Conservation (phyloP, 2,113 vertebrate genomes). For the Engraulis encrasicolus region DNA sequence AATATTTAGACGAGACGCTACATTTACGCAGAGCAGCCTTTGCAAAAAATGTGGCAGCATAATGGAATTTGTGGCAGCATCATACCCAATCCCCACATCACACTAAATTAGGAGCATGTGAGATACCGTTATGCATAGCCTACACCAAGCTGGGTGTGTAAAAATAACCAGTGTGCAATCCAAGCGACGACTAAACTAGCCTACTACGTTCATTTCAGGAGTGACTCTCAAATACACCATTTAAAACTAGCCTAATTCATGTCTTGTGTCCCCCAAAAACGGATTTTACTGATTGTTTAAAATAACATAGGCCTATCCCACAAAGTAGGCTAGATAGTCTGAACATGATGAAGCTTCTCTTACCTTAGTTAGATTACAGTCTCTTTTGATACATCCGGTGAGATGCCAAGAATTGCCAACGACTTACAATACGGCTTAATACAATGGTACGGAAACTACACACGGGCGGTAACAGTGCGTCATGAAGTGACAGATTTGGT, state of each 20-base stretch:
- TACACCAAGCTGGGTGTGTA: neutral
- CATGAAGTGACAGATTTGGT: neutral
- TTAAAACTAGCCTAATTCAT: too few species aligned
- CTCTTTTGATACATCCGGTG: conserved; percentile 12
- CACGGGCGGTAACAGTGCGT: neutral
- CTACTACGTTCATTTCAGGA: neutral
- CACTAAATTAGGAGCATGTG: neutral
- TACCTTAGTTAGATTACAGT: conserved; percentile 3
- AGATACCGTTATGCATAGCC: neutral
- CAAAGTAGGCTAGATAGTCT: neutral
- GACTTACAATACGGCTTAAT: neutral
- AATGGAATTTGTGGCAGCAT: neutral
- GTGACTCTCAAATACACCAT: neutral
- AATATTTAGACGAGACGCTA: too few species aligned
- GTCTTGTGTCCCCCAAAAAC: too few species aligned
- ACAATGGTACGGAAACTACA: neutral
- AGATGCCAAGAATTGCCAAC: neutral
- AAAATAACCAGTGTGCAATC: neutral
- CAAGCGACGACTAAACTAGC: neutral
- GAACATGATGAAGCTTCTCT: neutral
- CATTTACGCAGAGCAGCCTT: too few species aligned
- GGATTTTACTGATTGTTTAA: too few species aligned
- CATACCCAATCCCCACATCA: neutral
- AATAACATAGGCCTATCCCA: too few species aligned
- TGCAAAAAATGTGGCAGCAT: neutral